These are phyloP conservation scores for Hemiprocne comata DNA, from an alignment of 2,113 vertebrate species.

Conservation along the genomic window DNA sequence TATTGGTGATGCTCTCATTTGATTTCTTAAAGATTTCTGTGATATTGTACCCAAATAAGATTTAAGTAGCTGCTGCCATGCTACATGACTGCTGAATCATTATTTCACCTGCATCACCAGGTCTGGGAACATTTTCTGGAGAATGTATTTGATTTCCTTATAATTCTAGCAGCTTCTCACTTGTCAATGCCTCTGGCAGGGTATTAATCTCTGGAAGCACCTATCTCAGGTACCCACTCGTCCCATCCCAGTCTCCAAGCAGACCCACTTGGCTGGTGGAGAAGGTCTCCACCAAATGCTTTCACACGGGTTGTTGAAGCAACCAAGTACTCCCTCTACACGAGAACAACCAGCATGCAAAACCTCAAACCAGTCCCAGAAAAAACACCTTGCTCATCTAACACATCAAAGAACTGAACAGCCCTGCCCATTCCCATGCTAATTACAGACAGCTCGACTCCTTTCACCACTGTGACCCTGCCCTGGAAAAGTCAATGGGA, in stretches of 20 bases:
- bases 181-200: neutral
- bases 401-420: neutral
- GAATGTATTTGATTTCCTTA: fast-evolving
- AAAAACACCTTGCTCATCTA: neutral
- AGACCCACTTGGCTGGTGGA: neutral
- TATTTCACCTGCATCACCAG: neutral
- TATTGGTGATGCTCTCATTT: fast-evolving
- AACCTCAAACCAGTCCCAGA: neutral
- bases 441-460: fast-evolving
- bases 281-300: neutral
- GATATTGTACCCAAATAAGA: neutral
- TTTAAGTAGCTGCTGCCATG: neutral
- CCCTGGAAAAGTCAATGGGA: neutral
- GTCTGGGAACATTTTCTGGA: neutral
- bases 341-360: neutral
- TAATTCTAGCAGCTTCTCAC: neutral
- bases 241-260: neutral
- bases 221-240: fast-evolving
- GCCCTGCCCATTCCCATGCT: neutral
- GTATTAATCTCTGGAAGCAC: neutral
- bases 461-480: neutral
- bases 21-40: neutral
- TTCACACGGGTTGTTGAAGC: neutral
- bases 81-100: fast-evolving
- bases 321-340: neutral